Evolutionary conservation across 2,888 invertebrate species (phyloP), one percentile per base, ranked within the genome.

Genomic region (Argynnis bischoffii): DNA sequence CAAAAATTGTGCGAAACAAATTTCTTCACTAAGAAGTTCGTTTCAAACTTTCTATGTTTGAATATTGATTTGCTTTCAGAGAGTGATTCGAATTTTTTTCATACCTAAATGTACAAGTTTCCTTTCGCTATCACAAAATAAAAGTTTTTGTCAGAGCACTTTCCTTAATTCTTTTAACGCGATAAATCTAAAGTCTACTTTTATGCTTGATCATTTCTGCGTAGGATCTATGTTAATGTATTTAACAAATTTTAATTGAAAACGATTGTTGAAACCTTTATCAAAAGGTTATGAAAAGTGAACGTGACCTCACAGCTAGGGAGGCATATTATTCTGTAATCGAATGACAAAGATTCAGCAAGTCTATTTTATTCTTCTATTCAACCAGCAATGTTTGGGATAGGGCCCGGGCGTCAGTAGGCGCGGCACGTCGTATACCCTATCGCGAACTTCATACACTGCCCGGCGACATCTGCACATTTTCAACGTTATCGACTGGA

Each of bases 61-160:
- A 88, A 89, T 87, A 90, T 89, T 89, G 89, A 90, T 88, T 88
- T 83, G 80, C 81, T 81, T 81, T 83, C 82, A 83, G 81, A 76
- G 83, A 87, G 83, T 87, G 88, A 90, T 86, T 87, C 87, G 82
- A 84, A 83, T 87, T 88, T 89, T 35, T 72, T 87, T 81, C 82
- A 81, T 85, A 85, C 85, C 83, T 85, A 87, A 89, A 90, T 90
- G 89, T 87, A 89, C 84, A 90, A 90, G 90, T 91, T 90, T 87
- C 77, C 76, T 77, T 81, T 80, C 82, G 82, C 82, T 85, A 87
- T 88, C 86, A 83, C 84, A 85, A 88, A 89, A 89, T 86, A 85
- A 87, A 90, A 89, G 87, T 87, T 83, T 79, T 78, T 74, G 72
- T 76, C 80, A 78, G 81, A 85, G 80, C 82, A 82, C 85, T 87